Conservation (phyloP, 2,888 invertebrate genomes). For the Sylvicola cinctus region DNA sequence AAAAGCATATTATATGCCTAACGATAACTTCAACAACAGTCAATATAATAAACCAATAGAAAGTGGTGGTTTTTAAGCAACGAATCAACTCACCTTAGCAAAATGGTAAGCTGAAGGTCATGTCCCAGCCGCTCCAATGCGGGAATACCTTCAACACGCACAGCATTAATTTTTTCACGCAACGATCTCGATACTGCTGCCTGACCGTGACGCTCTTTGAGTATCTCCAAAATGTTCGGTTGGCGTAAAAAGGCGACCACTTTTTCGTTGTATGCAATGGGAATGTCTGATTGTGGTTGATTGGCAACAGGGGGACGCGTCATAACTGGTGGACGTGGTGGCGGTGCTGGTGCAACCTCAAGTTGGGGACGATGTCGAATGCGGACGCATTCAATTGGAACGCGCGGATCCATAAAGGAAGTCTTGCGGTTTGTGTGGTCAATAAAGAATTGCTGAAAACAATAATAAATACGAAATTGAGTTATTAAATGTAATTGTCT, state of each 20-base stretch:
- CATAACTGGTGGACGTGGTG: slow-evolving; percentile 43
- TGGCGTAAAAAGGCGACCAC: slow-evolving; percentile 91
- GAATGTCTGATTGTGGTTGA: slow-evolving; percentile 43
- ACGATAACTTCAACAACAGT: too few species aligned
- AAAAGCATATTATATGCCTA: too few species aligned
- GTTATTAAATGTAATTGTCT: too few species aligned
- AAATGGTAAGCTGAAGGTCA: slow-evolving; percentile 81
- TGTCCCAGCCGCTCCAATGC: slow-evolving; percentile 74
- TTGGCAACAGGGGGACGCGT: slow-evolving; percentile 13
- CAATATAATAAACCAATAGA: too few species aligned
- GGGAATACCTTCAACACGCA: slow-evolving; percentile 71
- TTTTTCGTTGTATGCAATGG: slow-evolving; percentile 86
- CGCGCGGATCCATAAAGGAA: slow-evolving; percentile 91
- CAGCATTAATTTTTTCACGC: slow-evolving; percentile 70
- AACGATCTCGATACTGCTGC: slow-evolving; percentile 50
- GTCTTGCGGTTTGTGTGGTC: slow-evolving; percentile 87
- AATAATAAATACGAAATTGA: too few species aligned
- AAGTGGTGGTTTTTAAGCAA: slow-evolving; percentile 2
- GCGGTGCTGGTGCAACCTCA: slow-evolving; percentile 49
- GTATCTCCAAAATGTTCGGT: slow-evolving; percentile 79
- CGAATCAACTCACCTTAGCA: slow-evolving; percentile 52
- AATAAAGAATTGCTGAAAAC: slow-evolving; percentile 67
- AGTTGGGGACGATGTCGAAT: slow-evolving; percentile 25
- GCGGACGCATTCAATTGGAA: slow-evolving; percentile 63
- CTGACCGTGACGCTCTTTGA: slow-evolving; percentile 59